Conservation (phyloP, 2,113 vertebrate genomes). For the Apteryx mantelli region DNA sequence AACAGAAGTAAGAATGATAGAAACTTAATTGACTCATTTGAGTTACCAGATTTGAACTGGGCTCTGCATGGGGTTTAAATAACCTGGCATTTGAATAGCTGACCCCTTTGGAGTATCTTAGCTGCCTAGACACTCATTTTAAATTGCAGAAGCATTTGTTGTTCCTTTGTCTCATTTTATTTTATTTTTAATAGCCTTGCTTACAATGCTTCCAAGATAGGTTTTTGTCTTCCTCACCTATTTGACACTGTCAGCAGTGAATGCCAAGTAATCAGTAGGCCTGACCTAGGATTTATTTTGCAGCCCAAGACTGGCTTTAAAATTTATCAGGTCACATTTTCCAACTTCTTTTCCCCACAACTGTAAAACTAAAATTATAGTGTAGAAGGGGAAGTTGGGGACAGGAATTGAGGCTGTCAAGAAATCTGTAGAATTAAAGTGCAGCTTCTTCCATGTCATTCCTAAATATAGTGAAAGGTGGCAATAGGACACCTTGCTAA, state of each 20-base stretch:
- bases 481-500: background rate
- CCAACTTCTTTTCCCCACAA: background rate
- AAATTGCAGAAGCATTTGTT: background rate
- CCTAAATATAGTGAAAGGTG: background rate
- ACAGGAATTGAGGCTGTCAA: background rate
- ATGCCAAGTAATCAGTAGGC: background rate
- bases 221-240: background rate
- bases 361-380: background rate
- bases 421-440: background rate
- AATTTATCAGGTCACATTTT: background rate
- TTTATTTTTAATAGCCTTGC: background rate
- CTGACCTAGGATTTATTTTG: slow-evolving; percentile 10
- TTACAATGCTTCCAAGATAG: background rate
- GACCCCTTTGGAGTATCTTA: background rate
- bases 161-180: background rate
- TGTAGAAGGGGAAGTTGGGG: background rate
- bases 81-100: background rate
- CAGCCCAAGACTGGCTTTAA: background rate
- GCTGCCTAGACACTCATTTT: background rate
- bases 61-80: background rate
- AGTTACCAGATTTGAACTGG: background rate
- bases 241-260: slow-evolving; percentile 1
- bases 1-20: background rate
- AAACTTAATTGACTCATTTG: background rate
- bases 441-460: background rate